phyloP scores from a whole-genome alignment of 2,113 vertebrate genomes.

The Rostratula benghalensis region DNA sequence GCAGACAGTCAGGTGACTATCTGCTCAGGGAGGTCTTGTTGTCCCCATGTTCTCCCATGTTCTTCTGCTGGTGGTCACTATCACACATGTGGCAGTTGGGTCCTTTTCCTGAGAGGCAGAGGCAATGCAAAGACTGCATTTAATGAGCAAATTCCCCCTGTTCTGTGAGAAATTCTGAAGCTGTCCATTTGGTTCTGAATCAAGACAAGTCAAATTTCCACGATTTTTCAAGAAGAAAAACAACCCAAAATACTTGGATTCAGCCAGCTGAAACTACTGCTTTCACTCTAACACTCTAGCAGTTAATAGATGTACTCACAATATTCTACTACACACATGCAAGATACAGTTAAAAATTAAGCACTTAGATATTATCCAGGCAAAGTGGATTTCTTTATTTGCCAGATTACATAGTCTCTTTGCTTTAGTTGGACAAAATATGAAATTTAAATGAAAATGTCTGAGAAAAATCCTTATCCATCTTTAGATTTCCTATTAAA shows the following conservation, averaged over 20 bases:
- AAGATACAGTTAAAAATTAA: not conserved
- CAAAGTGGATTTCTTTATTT: not conserved
- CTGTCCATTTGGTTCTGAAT: not conserved
- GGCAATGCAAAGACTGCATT: not conserved
- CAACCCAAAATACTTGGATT: not conserved
- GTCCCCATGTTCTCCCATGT: not conserved
- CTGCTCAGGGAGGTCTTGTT: not conserved
- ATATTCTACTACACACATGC: not conserved
- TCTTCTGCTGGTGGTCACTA: not conserved
- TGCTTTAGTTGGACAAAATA: not conserved
- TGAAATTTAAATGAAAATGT: not conserved
- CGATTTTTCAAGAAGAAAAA: not conserved
- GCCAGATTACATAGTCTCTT: not conserved
- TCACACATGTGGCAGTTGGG: not conserved
- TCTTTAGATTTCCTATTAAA: not conserved
- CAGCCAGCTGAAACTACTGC: not conserved
- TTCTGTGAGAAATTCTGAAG: not conserved
- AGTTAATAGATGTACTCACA: not conserved
- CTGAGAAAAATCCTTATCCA: not conserved
- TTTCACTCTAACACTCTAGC: not conserved
- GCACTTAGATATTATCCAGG: not conserved
- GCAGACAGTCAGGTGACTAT: not conserved
- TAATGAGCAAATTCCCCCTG: not conserved
- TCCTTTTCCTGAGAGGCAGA: not conserved
- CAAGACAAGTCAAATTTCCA: not conserved